Percentiles rank a stretch among this genome's conserved stretches.
phyloP scores from a whole-genome alignment of 2,113 vertebrate species.

The Tamias sibiricus region DNA sequence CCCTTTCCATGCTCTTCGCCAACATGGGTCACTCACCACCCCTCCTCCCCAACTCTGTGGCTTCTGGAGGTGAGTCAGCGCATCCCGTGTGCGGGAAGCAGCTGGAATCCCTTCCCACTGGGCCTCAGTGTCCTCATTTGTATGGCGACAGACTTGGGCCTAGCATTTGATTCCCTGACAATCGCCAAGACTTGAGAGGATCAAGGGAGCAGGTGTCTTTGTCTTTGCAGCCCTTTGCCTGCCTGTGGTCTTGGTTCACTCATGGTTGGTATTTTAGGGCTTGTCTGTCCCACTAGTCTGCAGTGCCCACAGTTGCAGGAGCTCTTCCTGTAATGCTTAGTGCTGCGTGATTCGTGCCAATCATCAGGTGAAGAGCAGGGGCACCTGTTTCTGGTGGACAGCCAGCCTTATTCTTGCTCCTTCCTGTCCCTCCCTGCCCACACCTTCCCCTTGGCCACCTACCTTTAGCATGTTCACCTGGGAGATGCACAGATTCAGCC shows the following conservation, averaged over 20 bases:
- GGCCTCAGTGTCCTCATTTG: neutral
- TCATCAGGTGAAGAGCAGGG: neutral
- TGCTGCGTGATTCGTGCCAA: neutral
- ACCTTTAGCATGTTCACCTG: neutral
- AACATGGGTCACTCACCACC: neutral
- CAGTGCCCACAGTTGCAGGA: neutral
- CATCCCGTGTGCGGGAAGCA: rapidly evolving
- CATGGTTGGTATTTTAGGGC: neutral
- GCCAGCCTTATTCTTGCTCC: neutral
- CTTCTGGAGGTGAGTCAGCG: neutral
- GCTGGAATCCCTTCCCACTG: no score
- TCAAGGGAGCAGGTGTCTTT: neutral
- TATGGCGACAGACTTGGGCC: neutral
- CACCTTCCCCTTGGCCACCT: neutral
- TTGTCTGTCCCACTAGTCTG: neutral
- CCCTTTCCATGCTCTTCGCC: rapidly evolving
- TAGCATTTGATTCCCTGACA: neutral
- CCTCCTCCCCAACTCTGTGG: neutral
- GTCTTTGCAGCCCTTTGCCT: rapidly evolving
- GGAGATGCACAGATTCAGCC: neutral
- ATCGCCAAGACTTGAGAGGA: neutral
- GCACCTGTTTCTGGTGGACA: no score
- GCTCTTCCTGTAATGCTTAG: neutral
- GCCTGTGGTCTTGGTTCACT: rapidly evolving
- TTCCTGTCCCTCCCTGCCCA: rapidly evolving